Conservation (phyloP, 2,888 invertebrate species). For the Nephrotoma guestfalica region DNA sequence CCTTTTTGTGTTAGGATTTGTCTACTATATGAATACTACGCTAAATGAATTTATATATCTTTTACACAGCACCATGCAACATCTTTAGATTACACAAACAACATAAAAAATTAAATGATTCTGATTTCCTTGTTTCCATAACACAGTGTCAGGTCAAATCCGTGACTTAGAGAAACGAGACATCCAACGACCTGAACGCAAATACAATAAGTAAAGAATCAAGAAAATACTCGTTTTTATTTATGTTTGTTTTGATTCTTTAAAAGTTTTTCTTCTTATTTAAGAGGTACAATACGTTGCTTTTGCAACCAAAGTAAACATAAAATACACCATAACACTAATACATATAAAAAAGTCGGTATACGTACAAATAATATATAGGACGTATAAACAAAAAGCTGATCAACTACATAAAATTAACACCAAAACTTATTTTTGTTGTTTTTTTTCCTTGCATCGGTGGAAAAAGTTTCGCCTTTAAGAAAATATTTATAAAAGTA, state of each 20-base stretch:
- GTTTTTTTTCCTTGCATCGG: neutral
- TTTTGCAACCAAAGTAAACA: neutral
- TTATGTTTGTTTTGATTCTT: neutral
- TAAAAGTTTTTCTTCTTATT: neutral
- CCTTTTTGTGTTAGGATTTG: too few species aligned
- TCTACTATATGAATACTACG: too few species aligned
- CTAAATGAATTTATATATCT: too few species aligned
- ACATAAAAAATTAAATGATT: neutral
- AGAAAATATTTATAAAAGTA: neutral
- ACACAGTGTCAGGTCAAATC: constrained; percentile 14
- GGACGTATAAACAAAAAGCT: neutral
- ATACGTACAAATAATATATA: neutral
- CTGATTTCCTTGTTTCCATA: neutral
- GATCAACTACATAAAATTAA: neutral
- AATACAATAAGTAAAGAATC: neutral
- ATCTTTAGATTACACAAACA: too few species aligned
- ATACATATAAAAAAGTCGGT: neutral
- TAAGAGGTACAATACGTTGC: neutral
- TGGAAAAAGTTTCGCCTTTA: neutral
- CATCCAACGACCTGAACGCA: constrained; percentile 14
- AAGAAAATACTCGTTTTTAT: neutral
- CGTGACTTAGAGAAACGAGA: constrained; percentile 18
- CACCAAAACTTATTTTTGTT: neutral
- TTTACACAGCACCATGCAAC: too few species aligned
- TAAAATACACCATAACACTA: neutral